Evolutionary conservation across 1,140 invertebrate genomes (phyloP), one percentile per base, ranked within the genome.

Genomic region (Anadara kagoshimensis): DNA sequence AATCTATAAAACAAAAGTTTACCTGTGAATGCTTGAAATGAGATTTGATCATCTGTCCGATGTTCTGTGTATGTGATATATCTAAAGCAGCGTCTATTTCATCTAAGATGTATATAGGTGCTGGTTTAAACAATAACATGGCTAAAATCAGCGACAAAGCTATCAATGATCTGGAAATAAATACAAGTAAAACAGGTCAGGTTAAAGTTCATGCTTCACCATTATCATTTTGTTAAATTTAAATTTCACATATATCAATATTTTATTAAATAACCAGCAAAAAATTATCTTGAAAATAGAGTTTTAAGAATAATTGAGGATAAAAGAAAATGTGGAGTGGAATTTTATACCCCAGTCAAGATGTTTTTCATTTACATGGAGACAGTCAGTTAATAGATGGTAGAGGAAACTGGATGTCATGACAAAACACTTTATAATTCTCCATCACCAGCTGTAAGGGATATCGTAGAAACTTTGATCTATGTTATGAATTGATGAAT

Each of bases 51-150:
- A 99, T 99, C 65, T 92, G 92, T 1, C 98, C 98, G 85, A 99
- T 99, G 90, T 99, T 99, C 90, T 99, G 96, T 7, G 98, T 99
- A 88, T 99, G 98, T 1, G 96, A 98, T 26, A 99, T 92, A 91
- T 99, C 98, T 4, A 99, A 90, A 5, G 98, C 98, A 8, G 98
- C 97, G 90, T 99, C 98, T 56, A 99, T 96, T 91, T 99, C 98
- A 88, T 99, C 98, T 81, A 99, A 91, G 89, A 99, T 99, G 86
- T 99, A 99, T 14, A 99, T 91, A 1, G 98, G 98, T 16, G 98
- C 98, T 7, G 98, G 98, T 84, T 98, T 98, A 89, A 98, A 99
- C 68, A 97, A 92, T 72, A 99, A 90, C 94, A 99, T 95, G 29
- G 98, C 95, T 73, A 99, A 91, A 78, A 99, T 97, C 10, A 99